These are phyloP conservation scores for Hyperopisus bebe DNA, from an alignment of 2,113 vertebrate genomes.

Conservation along the genomic window DNA sequence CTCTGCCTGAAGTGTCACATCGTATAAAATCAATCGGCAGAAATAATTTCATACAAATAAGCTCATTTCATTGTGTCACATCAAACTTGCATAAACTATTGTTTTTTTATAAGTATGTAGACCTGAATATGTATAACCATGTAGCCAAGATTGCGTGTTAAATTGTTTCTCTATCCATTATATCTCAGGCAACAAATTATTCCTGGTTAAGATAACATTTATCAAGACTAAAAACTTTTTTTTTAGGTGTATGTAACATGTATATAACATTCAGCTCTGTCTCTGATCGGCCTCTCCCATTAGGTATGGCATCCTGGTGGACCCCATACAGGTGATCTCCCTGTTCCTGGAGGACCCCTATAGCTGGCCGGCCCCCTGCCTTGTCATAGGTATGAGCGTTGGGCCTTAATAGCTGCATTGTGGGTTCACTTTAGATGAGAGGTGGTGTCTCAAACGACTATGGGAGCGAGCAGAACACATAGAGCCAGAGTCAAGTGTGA, in stretches of 20 bases:
- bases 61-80: neutral
- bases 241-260: neutral
- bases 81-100: neutral
- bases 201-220: neutral
- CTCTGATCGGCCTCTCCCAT: neutral
- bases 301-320: conserved; percentile 85
- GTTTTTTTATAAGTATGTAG: neutral
- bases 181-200: neutral
- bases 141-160: neutral
- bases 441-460: conserved; percentile 29
- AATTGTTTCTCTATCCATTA: neutral
- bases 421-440: neutral
- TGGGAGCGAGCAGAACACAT: conserved; percentile 30
- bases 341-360: conserved; percentile 86
- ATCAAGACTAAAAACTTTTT: neutral
- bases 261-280: neutral
- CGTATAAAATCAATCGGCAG: neutral
- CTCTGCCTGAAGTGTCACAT: neutral
- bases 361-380: conserved; percentile 80
- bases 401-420: neutral
- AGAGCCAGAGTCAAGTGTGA: neutral
- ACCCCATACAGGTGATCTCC: conserved; percentile 84
- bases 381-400: conserved; percentile 68
- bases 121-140: neutral
- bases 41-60: neutral